Evolutionary conservation across 2,888 invertebrate species (phyloP), one percentile per base, ranked within the genome.

Genomic region (Congeria kusceri): DNA sequence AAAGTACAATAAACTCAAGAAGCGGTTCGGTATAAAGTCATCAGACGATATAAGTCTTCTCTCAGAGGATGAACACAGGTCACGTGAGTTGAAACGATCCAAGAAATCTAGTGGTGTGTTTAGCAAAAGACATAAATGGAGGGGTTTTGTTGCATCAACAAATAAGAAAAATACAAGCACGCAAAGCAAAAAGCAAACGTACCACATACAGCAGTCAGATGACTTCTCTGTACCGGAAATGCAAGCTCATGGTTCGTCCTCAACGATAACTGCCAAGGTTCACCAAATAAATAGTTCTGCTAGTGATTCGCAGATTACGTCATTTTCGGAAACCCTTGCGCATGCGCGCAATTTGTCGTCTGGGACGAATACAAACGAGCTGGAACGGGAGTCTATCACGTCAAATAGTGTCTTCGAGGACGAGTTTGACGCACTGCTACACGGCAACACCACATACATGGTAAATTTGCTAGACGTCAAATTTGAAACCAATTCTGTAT

Each of bases 41-140:
- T 58, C 69, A 1, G 77, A 79, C 5, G 87, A 86, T n/a, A 76
- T 80, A 27, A 77, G 72, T 49, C 27, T 83, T 9, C 32, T 77
- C 11, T 77, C 78, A 15, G 86, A 84, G 3, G 86, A 86, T 2
- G 87, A 86, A n/a, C 66, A 68, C 2, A 69, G 71, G 15, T 84
- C 85, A 20, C 79, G 86, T 70, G 87, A 86, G 25, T 82, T 86
- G 1, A 87, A 87, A 78, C 74, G 84, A 18, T 86, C 87, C 15
- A 87, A 85, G 70, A 79, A 79, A 64, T 74, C 70, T 20, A 77
- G 83, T 15, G 76, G 76, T 13, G 83, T 83, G 15, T 74, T 79
- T 20, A 80, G 79, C 32, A 83, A 83, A 53, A 69, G 83, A 44
- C 79, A 83, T 57, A 83, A 83, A 71, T 83, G 83, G 83, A 53